Evolutionary conservation across 2,113 vertebrate species (phyloP).

Genomic region (Paradoxurus hermaphroditus): DNA sequence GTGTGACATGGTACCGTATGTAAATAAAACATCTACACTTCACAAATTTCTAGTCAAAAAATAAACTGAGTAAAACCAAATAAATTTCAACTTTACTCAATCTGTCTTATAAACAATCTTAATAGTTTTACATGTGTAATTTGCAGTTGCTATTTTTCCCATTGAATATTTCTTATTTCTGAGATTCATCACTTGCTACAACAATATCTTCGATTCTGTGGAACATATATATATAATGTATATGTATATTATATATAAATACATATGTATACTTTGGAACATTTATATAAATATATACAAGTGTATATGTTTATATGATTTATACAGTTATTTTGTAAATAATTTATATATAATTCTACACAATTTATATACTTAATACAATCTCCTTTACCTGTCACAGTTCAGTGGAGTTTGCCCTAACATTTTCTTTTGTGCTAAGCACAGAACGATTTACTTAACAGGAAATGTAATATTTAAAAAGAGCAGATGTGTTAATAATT

Average conservation of each 20-base stretch:
- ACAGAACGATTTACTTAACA: background rate
- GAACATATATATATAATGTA: too few relatives aligned
- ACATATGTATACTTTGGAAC: background rate
- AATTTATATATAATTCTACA: background rate
- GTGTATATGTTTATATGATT: background rate
- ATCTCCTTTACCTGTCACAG: background rate
- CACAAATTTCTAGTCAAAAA: background rate
- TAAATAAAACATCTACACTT: background rate
- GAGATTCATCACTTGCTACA: background rate
- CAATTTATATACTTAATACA: background rate
- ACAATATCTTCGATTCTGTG: background rate
- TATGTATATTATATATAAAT: background rate
- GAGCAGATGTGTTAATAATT: background rate
- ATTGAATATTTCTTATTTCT: background rate
- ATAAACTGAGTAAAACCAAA: background rate
- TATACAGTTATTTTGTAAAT: background rate
- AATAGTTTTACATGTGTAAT: background rate
- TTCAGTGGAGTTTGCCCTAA: background rate
- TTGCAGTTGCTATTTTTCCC: background rate
- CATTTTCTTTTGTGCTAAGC: background rate
- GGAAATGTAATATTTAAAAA: background rate
- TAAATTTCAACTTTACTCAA: background rate
- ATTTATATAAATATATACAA: background rate
- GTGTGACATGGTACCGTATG: background rate
- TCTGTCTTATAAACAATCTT: background rate